These are phyloP conservation scores for Eupithecia inturbata DNA, from an alignment of 2,888 invertebrate species.

Conservation along the genomic window DNA sequence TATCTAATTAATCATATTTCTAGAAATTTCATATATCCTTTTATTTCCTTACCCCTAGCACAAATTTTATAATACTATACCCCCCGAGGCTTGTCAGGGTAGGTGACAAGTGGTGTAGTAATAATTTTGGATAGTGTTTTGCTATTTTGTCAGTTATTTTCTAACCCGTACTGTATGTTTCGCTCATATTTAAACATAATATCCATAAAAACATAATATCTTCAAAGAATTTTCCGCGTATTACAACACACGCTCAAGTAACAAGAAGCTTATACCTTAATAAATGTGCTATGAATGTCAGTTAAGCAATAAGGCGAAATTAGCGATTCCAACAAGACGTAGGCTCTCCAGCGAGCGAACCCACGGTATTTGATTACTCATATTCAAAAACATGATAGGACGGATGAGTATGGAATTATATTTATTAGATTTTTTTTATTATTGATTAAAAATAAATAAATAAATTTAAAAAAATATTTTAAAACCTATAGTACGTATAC, in stretches of 20 bases:
- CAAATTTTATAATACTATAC: too few relatives aligned
- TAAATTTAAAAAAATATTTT: too few relatives aligned
- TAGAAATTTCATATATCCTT: too few relatives aligned
- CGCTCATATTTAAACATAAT: neutral
- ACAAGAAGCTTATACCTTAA: neutral
- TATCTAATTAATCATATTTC: too few relatives aligned
- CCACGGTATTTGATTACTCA: slow-evolving; percentile 36
- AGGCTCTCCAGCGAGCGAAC: slow-evolving; percentile 29
- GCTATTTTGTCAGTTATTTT: neutral
- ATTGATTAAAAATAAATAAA: too few relatives aligned
- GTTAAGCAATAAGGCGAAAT: slow-evolving; percentile 3
- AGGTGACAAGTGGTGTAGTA: too few relatives aligned
- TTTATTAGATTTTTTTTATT: too few relatives aligned
- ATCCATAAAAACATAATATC: neutral
- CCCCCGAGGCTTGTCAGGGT: too few relatives aligned
- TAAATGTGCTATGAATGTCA: slow-evolving; percentile 4
- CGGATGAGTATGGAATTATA: slow-evolving; percentile 21
- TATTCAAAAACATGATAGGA: slow-evolving; percentile 38
- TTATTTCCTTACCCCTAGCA: too few relatives aligned
- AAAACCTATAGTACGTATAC: too few relatives aligned
- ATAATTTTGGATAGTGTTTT: neutral
- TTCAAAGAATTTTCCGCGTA: neutral
- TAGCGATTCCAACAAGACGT: neutral
- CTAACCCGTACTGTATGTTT: neutral
- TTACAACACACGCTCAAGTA: neutral